Evolutionary conservation across 2,113 vertebrate species (phyloP), one percentile per base, ranked within the genome.

Genomic region (Anguilla japonica): DNA sequence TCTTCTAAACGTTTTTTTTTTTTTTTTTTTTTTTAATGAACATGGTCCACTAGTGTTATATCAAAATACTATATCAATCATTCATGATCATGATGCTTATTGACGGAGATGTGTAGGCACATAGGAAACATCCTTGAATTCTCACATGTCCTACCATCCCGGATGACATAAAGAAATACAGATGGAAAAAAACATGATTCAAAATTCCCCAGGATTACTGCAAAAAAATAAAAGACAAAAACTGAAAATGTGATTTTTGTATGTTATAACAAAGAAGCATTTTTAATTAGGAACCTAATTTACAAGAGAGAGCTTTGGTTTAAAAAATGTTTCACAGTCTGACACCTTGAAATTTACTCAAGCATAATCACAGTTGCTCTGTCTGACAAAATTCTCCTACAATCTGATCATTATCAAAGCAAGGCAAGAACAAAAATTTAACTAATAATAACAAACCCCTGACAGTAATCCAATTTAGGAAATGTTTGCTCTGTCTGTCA

Each of bases 401-500:
- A 46, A 26, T 34, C 15, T 79, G 75, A 26, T 85, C 80, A 85
- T 85, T 79, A 85, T 20, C 34, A 46, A 79, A 79, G 84, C 18
- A 80, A 80, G 41, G 40, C 75, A 46, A 26, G 60, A 46, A 78
- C 20, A 39, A 84, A 39, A 84, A 84, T 84, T 39, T 41, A 34
- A 75, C 71, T 67, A 39, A 84, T 34, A 63, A 82, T 41, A 82
- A 82, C 56, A 67, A 40, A 78, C 84, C 39, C 34, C 79, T 80
- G 79, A 80, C 41, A 26, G 26, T 53, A 79, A 80, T 56, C 84
- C 75, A 79, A 78, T 85, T 85, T 29, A 85, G 71, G 60, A 85
- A 85, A 85, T 85, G 43, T 85, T 85, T 67, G 60, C n/a, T 41
- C 60, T 84, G 84, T 75, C 84, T 79, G 43, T 85, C 75, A 50